Conservation (phyloP, 2,113 vertebrate species). For the Dasypus novemcinctus region DNA sequence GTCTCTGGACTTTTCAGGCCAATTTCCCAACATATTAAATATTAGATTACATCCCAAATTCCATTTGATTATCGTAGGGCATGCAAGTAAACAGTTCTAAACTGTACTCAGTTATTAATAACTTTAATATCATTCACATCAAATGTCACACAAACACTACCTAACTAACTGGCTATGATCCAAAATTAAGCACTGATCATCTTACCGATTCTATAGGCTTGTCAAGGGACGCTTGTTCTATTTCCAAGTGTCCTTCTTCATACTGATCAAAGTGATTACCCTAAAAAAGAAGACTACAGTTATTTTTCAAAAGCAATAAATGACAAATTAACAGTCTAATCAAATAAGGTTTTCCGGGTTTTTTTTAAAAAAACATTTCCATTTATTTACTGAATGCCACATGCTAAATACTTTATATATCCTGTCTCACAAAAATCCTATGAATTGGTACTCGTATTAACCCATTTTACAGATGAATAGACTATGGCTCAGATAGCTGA, state of each 20-base stretch:
- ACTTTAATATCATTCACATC: constrained; percentile 83
- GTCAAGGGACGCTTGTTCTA: constrained; percentile 98
- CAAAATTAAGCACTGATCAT: constrained; percentile 71
- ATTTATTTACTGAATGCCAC: too few relatives aligned
- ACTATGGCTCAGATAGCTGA: too few relatives aligned
- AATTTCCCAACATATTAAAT: constrained; percentile 35
- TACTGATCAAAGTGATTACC: constrained; percentile 99
- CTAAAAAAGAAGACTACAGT: constrained; percentile 81
- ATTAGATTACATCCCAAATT: constrained; percentile 58
- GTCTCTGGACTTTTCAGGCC: constrained; percentile 34
- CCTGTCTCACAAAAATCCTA: too few relatives aligned
- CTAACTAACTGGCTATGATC: constrained; percentile 77
- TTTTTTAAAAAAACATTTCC: too few relatives aligned
- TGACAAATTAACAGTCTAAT: neutral
- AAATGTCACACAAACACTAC: constrained; percentile 83
- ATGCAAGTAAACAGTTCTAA: constrained; percentile 75
- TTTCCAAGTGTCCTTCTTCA: constrained; percentile 99
- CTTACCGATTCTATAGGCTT: constrained; percentile 99
- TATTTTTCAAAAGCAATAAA: constrained; percentile 49
- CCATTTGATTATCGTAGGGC: constrained; percentile 54
- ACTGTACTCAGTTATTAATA: constrained; percentile 28
- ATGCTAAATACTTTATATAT: too few relatives aligned
- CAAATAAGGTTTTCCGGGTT: neutral
- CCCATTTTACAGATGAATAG: too few relatives aligned
- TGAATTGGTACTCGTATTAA: too few relatives aligned